A percentile compares a stretch with the other conserved stretches of the same genome.
These are phyloP conservation scores for Drosophila cardini DNA, from an alignment of 1,140 invertebrate genomes.

Conservation along the genomic window DNA sequence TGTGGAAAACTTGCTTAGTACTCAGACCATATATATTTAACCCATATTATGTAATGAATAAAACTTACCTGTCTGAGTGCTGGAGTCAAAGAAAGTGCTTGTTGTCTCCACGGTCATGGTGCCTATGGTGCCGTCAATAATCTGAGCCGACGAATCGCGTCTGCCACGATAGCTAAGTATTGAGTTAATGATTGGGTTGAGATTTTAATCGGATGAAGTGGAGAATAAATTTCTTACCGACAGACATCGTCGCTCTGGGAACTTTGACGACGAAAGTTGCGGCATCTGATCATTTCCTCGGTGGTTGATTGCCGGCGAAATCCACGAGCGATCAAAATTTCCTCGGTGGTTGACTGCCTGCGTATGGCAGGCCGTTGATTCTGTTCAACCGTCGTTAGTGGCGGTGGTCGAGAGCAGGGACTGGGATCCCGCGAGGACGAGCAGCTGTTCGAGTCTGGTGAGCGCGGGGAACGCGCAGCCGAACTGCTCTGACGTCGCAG, in stretches of 20 bases:
- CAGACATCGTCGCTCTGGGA: constrained; percentile 92
- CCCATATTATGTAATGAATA: too few relatives aligned
- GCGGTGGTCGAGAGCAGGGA: constrained; percentile 88
- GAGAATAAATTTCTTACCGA: constrained; percentile 78
- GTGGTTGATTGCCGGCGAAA: constrained; percentile 95
- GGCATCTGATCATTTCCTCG: constrained; percentile 95
- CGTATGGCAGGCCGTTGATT: constrained; percentile 88
- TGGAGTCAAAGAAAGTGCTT: constrained; percentile 96
- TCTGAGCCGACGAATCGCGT: constrained; percentile 94
- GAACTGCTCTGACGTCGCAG: constrained; percentile 92
- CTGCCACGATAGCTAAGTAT: constrained; percentile 88
- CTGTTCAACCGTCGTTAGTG: constrained; percentile 86
- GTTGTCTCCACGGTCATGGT: constrained; percentile 97
- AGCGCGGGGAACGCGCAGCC: constrained; percentile 87
- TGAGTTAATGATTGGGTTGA: neutral
- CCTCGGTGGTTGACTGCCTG: constrained; percentile 95
- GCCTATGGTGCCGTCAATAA: constrained; percentile 95
- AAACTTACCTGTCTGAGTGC: constrained; percentile 94
- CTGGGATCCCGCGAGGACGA: constrained; percentile 90
- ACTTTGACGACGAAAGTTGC: constrained; percentile 93
- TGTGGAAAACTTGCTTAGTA: too few relatives aligned
- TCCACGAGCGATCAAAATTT: constrained; percentile 94
- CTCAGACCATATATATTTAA: too few relatives aligned
- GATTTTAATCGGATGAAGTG: neutral
- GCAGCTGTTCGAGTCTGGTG: constrained; percentile 91